Conservation (phyloP, 2,797 vertebrate species). For the Sebastes wilsoni region DNA sequence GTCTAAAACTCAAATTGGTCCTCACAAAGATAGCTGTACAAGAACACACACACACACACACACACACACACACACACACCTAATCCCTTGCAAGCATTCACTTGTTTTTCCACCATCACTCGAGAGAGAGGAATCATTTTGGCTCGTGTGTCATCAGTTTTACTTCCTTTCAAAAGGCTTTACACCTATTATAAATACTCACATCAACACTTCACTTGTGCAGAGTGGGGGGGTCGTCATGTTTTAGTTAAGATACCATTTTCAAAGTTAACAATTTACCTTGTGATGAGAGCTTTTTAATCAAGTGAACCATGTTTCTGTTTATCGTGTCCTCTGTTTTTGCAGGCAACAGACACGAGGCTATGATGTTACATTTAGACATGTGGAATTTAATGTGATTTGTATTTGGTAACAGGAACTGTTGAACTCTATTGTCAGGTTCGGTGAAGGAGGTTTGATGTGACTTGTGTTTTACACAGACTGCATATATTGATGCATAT, state of each 20-base stretch:
- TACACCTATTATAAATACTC: slow-evolving; percentile 43
- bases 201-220: neutral
- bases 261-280: neutral
- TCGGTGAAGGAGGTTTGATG: neutral
- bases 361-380: neutral
- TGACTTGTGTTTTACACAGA: neutral
- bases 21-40: too few species aligned
- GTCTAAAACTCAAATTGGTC: too few species aligned
- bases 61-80: neutral
- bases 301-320: neutral
- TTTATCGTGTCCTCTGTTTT: neutral
- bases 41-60: neutral
- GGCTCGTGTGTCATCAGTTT: slow-evolving; percentile 37
- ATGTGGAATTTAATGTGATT: neutral
- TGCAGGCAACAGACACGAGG: neutral
- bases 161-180: neutral
- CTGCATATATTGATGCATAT: neutral
- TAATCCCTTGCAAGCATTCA: neutral
- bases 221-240: neutral
- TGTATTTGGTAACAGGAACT: neutral
- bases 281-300: neutral
- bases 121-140: slow-evolving; percentile 36
- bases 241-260: neutral
- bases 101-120: slow-evolving; percentile 37
- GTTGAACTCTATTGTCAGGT: neutral